A percentile compares a stretch with the other conserved stretches of the same genome.
These are phyloP conservation scores for Fabriciana adippe DNA, from an alignment of 2,888 invertebrate species.

Conservation along the genomic window DNA sequence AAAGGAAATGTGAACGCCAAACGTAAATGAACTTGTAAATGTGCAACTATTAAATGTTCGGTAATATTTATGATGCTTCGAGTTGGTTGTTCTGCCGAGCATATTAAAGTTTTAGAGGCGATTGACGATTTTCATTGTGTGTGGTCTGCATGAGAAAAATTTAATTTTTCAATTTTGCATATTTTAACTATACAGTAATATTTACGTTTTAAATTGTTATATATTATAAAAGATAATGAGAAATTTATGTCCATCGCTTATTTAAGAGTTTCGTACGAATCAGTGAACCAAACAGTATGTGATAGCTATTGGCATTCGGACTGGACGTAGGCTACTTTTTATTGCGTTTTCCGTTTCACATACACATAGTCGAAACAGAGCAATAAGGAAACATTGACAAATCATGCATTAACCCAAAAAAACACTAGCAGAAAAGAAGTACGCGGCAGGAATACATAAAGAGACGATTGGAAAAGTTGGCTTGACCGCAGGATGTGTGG, in stretches of 20 bases:
- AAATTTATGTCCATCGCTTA: constrained; percentile 1
- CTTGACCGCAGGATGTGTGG: constrained; percentile 80
- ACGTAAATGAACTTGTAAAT: constrained; percentile 25
- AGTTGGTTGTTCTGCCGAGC: constrained; percentile 1
- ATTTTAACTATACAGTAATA: neutral
- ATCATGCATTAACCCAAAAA: constrained; percentile 32
- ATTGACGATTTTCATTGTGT: constrained; percentile 12
- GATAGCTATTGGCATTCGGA: neutral
- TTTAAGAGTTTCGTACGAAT: neutral
- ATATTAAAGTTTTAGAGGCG: constrained; percentile 14
- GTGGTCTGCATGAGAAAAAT: constrained; percentile 7
- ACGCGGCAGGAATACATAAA: constrained; percentile 64
- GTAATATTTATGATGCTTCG: constrained; percentile 14
- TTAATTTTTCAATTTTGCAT: neutral
- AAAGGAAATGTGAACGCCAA: constrained; percentile 31
- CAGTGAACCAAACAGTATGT: neutral
- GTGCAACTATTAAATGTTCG: constrained; percentile 20
- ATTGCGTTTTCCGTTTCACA: constrained; percentile 7
- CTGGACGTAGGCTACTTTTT: neutral
- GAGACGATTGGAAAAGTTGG: constrained; percentile 70
- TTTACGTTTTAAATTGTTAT: neutral
- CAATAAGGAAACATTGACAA: constrained; percentile 26
- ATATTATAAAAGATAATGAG: neutral
- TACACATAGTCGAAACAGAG: constrained; percentile 4
- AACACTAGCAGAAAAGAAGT: constrained; percentile 36